phyloP scores from a whole-genome alignment of 2,888 invertebrate species.

The Lasioglossum calceatum region DNA sequence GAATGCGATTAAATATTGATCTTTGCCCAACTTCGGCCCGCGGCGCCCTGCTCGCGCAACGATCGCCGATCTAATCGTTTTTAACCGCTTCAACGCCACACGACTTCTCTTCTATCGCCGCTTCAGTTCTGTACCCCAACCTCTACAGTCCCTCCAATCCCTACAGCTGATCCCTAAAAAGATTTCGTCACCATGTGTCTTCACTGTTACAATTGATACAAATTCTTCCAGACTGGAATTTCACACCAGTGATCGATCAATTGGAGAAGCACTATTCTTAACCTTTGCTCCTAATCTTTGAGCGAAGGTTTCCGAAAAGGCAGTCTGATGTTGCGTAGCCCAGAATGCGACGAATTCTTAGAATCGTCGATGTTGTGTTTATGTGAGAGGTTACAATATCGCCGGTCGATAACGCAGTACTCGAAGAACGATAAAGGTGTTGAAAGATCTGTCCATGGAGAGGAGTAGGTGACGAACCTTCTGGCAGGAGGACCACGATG shows the following conservation, averaged over 20 bases:
- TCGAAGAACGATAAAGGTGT: background rate
- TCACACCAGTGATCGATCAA: too few relatives aligned
- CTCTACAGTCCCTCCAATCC: too few relatives aligned
- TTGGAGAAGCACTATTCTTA: too few relatives aligned
- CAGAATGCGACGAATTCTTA: background rate
- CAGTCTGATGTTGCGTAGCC: background rate
- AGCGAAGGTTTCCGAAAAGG: background rate
- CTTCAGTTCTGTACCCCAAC: too few relatives aligned
- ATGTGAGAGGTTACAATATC: background rate
- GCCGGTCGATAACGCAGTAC: background rate
- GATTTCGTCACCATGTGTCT: background rate
- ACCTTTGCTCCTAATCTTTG: background rate
- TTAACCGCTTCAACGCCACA: background rate
- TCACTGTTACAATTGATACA: background rate
- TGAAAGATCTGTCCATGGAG: background rate
- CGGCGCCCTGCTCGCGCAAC: background rate
- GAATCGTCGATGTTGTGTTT: background rate
- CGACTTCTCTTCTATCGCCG: background rate
- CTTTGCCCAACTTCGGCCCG: constrained; percentile 21
- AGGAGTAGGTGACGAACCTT: background rate
- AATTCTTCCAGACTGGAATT: background rate
- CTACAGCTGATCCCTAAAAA: background rate
- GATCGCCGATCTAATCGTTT: background rate
- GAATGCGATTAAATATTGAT: constrained; percentile 50
- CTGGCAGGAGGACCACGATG: background rate